Conservation (phyloP, 2,113 vertebrate species). For the rabbit (Oryctolagus cuniculus) region DNA sequence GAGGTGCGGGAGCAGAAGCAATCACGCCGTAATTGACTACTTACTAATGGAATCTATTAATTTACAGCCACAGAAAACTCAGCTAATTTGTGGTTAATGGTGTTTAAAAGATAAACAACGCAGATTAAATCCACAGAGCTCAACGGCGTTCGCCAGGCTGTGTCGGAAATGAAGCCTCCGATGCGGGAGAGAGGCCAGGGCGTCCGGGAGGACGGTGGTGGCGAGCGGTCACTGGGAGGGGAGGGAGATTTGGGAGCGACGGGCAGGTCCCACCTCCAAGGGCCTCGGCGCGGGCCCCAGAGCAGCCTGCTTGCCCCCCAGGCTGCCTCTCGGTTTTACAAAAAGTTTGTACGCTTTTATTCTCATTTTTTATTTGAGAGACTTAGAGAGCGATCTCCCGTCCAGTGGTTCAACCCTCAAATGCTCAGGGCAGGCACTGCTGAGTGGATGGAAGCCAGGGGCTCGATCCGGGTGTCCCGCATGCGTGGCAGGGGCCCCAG, state of each 20-base stretch:
- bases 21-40: constrained; percentile 82
- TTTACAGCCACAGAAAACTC: constrained; percentile 80
- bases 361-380: too few relatives aligned
- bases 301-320: not conserved
- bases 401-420: too few relatives aligned
- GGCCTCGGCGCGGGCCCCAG: not conserved
- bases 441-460: too few relatives aligned
- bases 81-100: constrained; percentile 85
- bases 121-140: constrained; percentile 57
- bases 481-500: too few relatives aligned
- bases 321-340: too few relatives aligned
- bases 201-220: not conserved
- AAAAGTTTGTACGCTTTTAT: too few relatives aligned
- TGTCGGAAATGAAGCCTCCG: not conserved
- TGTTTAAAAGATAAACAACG: constrained; percentile 86
- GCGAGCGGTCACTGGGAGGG: not conserved
- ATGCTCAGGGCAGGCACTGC: too few relatives aligned
- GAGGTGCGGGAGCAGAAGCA: constrained; percentile 59
- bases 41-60: constrained; percentile 86
- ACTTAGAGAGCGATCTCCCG: too few relatives aligned
- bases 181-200: not conserved
- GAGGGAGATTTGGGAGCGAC: fast-evolving
- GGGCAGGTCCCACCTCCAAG: fast-evolving
- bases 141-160: not conserved
- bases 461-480: too few relatives aligned